These are phyloP conservation scores for Pyrochroa serraticornis DNA, from an alignment of 2,888 invertebrate genomes.

Conservation along the genomic window DNA sequence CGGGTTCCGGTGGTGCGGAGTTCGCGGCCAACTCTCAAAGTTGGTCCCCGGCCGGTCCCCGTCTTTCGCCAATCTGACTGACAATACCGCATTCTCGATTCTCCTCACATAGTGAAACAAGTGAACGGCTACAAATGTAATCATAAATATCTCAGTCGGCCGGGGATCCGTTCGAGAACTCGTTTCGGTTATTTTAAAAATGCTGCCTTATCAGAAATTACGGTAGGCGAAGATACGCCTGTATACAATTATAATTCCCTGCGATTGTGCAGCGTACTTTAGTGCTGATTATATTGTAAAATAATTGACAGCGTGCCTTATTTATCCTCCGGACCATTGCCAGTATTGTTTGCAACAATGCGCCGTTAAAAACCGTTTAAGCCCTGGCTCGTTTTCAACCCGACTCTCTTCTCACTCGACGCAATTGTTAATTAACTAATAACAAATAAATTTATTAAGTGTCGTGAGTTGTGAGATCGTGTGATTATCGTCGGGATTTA, in stretches of 20 bases:
- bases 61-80: slow-evolving; percentile 47
- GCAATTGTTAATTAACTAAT: no score
- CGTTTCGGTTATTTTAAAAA: slow-evolving; percentile 53
- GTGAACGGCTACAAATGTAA: slow-evolving; percentile 56
- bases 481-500: no score
- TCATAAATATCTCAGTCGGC: slow-evolving; percentile 55
- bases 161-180: slow-evolving; percentile 49
- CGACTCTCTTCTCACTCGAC: no score
- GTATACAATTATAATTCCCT: slow-evolving; percentile 52
- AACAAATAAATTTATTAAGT: no score
- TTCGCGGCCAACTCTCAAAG: no score
- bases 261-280: slow-evolving; percentile 50
- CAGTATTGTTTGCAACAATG: slow-evolving; percentile 4
- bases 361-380: slow-evolving; percentile 4
- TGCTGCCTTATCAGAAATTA: slow-evolving; percentile 54
- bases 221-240: slow-evolving; percentile 52
- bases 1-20: no score
- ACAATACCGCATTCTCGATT: slow-evolving; percentile 54
- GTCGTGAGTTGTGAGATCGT: no score
- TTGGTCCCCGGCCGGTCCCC: neutral
- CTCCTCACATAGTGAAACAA: slow-evolving; percentile 55
- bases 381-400: neutral
- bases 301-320: slow-evolving; percentile 51
- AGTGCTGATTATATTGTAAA: slow-evolving; percentile 54
- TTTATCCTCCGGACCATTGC: slow-evolving; percentile 33